These are phyloP conservation scores for Hyppa rectilinea DNA, from an alignment of 2,888 invertebrate genomes.

Conservation along the genomic window DNA sequence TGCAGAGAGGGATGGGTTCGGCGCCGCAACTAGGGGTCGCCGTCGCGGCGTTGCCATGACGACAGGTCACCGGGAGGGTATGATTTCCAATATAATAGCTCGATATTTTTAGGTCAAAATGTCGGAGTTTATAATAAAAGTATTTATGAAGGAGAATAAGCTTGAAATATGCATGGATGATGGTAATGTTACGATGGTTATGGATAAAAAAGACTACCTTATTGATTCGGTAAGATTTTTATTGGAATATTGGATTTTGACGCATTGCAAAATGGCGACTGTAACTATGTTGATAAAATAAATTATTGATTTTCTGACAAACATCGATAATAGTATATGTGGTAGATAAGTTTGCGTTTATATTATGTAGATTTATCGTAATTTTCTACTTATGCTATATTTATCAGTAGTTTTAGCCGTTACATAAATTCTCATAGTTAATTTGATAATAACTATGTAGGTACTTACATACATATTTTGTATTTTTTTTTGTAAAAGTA, in stretches of 20 bases:
- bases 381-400: neutral
- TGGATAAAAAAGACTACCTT: slow-evolving; percentile 70
- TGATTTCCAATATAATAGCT: slow-evolving; percentile 87
- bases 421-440: slow-evolving; percentile 9
- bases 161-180: slow-evolving; percentile 71
- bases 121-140: slow-evolving; percentile 77
- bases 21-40: slow-evolving; percentile 70
- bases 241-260: slow-evolving; percentile 52
- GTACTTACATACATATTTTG: neutral
- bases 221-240: slow-evolving; percentile 82
- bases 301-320: slow-evolving; percentile 60
- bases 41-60: slow-evolving; percentile 83
- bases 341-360: slow-evolving; percentile 32
- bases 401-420: neutral
- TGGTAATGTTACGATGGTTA: slow-evolving; percentile 58
- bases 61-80: slow-evolving; percentile 82
- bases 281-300: slow-evolving; percentile 17
- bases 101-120: slow-evolving; percentile 85
- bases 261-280: slow-evolving; percentile 61
- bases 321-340: slow-evolving; percentile 53
- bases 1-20: slow-evolving; percentile 70
- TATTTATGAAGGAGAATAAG: slow-evolving; percentile 71
- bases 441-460: neutral
- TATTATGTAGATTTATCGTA: neutral
- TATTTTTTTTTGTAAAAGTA: neutral